Base-by-base conservation (phyloP, 2,797 vertebrate genomes). In the Hydrophis major region DNA sequence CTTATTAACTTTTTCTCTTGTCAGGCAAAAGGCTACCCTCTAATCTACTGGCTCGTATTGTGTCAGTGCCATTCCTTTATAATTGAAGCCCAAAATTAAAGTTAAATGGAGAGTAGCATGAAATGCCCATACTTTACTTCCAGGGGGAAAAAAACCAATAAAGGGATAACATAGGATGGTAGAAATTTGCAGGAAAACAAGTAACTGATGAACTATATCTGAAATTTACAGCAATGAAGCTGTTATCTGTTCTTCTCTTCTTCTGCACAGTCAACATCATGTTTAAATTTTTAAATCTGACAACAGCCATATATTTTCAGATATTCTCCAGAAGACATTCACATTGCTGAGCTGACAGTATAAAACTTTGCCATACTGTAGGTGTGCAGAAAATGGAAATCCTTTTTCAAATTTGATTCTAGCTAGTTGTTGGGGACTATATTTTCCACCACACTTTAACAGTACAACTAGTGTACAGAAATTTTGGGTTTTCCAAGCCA, bases 81-180 rank as follows among this genome's bases (percentile, higher is more conserved):
- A 94, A 96, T 96, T 96, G 94, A 94, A 94, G 93, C 92, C 93
- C 94, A 94, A 96, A 96, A 96, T 95, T 96, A 96, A 94, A 74
- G 53, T 94, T 96, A 95, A 95, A 93, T 93, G 88, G 94, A 94
- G 94, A 95, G n/a, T 1, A 1, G 90, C 42, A 88, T 53, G 53
- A 78, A 60, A 42, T 42, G 59, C 7, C 28, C 59, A 28, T 59
- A 53, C 83, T 93, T 95, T 93, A 88, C 87, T 96, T 93, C 92
- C 95, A 94, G 87, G 92, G 92, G 90, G 90, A 92, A 63, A 92
- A 92, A 63, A 18, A 53, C 2, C 3, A 53, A 92, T 93, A 95
- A 93, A 89, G 92, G 74, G 5, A 93, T 88, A 94, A 2, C 32
- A 66, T 2, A 56, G 20, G 50, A 86, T 83, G 22, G 6, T 89